Base-by-base conservation (phyloP, 2,888 invertebrate species). In the Limnephilus rhombicus region DNA sequence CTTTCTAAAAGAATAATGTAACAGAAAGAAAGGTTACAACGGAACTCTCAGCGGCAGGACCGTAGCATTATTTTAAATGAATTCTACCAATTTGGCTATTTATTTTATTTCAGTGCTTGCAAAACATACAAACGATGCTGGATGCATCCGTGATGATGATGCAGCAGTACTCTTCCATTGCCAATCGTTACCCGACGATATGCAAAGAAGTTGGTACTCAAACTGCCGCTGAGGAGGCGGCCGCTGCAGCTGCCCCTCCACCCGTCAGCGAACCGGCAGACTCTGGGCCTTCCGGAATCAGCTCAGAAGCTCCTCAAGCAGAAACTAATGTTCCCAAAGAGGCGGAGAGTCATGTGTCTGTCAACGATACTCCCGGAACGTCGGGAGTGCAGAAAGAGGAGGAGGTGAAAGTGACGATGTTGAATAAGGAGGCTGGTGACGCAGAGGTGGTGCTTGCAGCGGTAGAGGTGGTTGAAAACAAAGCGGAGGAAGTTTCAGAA, bases 121-220 rank as follows among this genome's bases (percentile, higher is more conserved):
- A 97, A 92, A 98, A 99, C 95, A 98, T 99, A 94, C 98, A 98
- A 96, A 96, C 98, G 2, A 97, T 99, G 95, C 95, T 99, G 94
- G 99, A 99, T 95, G 99, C 99, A 83, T 99, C 99, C 4, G 98
- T 98, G 93, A 96, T 98, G 89, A 98, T 99, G 96, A 98, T 99
- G 98, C 98, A 98, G 94, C 99, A 99, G 95, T 99, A 99, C 95
- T 97, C 98, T 92, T 96, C 97, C 89, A 97, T 98, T 37, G 97
- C 97, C 89, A 96, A 97, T 88, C 96, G 95, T 95, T 95, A 95
- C 95, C 97, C 96, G 93, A 96, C 94, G 94, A 95, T 95, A 94
- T 94, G 95, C 92, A 95, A 94, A 82, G 92, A 93, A 86, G 95
- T 95, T 68, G 95, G 95, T 92, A 96, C 96, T 80, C 96, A 96